phyloP scores from a whole-genome alignment of 2,888 invertebrate genomes.

The Vanessa cardui region DNA sequence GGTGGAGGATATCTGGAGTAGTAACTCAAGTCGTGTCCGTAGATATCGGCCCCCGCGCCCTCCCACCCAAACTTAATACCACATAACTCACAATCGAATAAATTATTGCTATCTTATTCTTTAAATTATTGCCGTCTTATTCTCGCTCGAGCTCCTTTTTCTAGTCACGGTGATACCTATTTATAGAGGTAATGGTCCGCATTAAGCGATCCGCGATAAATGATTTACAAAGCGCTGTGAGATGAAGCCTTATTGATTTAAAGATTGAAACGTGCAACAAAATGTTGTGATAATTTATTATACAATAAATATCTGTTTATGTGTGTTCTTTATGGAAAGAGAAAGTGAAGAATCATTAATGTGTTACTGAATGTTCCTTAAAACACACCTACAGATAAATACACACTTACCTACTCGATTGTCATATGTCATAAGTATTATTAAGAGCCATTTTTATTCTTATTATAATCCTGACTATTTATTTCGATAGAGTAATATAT shows the following conservation, averaged over 20 bases:
- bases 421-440: background rate
- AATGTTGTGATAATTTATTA: slow-evolving; percentile 36
- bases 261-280: slow-evolving; percentile 33
- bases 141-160: slow-evolving; percentile 61
- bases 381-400: background rate
- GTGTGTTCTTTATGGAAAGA: slow-evolving; percentile 11
- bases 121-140: slow-evolving; percentile 47
- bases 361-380: background rate
- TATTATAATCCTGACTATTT: background rate
- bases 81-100: slow-evolving; percentile 76
- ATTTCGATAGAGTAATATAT: background rate
- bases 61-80: slow-evolving; percentile 73
- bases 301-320: slow-evolving; percentile 29
- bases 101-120: slow-evolving; percentile 72
- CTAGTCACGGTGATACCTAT: slow-evolving; percentile 39
- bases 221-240: slow-evolving; percentile 42
- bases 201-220: slow-evolving; percentile 53
- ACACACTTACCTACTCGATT: background rate
- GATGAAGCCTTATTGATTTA: slow-evolving; percentile 35
- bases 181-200: slow-evolving; percentile 37
- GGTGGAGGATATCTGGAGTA: slow-evolving; percentile 42
- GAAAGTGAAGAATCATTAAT: slow-evolving; percentile 12
- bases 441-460: background rate
- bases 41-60: slow-evolving; percentile 56
- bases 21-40: slow-evolving; percentile 52